phyloP scores from a whole-genome alignment of 1,140 invertebrate genomes.

The Drosophila saltans region DNA sequence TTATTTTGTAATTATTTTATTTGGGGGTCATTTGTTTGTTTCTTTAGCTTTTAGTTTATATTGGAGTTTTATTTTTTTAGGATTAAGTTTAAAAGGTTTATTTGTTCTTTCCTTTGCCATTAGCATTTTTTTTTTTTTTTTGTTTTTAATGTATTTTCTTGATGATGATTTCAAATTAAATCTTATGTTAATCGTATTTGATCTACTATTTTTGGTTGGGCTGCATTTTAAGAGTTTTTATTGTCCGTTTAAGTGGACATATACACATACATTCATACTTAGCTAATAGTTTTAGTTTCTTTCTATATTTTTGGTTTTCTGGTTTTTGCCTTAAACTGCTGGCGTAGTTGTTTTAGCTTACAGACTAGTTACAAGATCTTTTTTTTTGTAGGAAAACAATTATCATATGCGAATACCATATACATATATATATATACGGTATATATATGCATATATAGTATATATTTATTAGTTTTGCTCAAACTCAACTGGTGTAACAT shows the following conservation, averaged over 20 bases:
- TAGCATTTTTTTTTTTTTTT: conserved; percentile 36
- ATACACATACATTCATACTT: conserved; percentile 53
- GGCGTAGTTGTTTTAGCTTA: conserved; percentile 52
- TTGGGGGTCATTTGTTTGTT: conserved; percentile 35
- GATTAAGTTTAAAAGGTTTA: conserved; percentile 70
- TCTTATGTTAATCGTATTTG: conserved; percentile 35
- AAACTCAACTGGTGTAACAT: conserved; percentile 65
- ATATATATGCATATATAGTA: conserved; percentile 17
- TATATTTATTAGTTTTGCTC: conserved; percentile 37
- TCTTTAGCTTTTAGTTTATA: conserved; percentile 49
- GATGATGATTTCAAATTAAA: conserved; percentile 47
- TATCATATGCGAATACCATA: conserved; percentile 48
- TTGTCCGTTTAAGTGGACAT: conserved; percentile 76
- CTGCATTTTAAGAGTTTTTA: conserved; percentile 69
- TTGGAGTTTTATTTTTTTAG: conserved; percentile 17
- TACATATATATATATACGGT: conserved; percentile 24
- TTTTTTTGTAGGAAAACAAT: conserved; percentile 57
- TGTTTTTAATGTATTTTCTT: conserved; percentile 13
- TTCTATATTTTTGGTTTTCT: conserved; percentile 32
- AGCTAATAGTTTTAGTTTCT: conserved; percentile 62
- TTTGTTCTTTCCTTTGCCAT: conserved; percentile 36
- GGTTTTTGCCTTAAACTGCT: conserved; percentile 34
- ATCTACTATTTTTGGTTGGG: conserved; percentile 37
- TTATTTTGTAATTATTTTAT: conserved; percentile 65
- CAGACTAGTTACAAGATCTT: conserved; percentile 64